Conservation (phyloP, 2,797 vertebrate species). For the Malurus leucopterus region DNA sequence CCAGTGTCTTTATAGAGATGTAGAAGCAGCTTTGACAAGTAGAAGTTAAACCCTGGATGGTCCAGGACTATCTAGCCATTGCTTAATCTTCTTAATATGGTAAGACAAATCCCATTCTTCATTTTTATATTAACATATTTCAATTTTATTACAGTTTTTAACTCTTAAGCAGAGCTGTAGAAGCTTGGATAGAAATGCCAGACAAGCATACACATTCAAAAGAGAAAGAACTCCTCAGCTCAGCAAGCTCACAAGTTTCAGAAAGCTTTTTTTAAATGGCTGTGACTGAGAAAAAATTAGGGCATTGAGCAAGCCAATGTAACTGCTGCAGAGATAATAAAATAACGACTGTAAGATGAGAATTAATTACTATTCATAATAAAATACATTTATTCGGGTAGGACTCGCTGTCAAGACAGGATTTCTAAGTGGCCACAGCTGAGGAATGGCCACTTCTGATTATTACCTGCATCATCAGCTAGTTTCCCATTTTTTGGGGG, state of each 20-base stretch:
- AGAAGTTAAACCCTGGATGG: slow-evolving; percentile 68
- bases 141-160: slow-evolving; percentile 73
- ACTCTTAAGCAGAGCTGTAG: slow-evolving; percentile 52
- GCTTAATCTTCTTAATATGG: slow-evolving; percentile 73
- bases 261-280: slow-evolving; percentile 48
- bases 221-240: slow-evolving; percentile 3
- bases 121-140: slow-evolving; percentile 73
- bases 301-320: slow-evolving; percentile 18
- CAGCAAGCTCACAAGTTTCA: slow-evolving; percentile 25
- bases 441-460: not conserved
- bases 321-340: slow-evolving; percentile 42
- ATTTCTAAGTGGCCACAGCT: not conserved
- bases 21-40: slow-evolving; percentile 58
- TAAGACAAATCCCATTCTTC: slow-evolving; percentile 74
- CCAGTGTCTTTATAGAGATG: slow-evolving; percentile 66
- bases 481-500: not conserved
- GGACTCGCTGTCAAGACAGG: not conserved
- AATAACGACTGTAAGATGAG: slow-evolving; percentile 28
- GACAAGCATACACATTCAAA: not conserved
- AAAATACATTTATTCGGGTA: slow-evolving; percentile 5
- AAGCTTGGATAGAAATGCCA: slow-evolving; percentile 46
- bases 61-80: slow-evolving; percentile 57
- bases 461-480: not conserved
- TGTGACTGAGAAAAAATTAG: slow-evolving; percentile 48
- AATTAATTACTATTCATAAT: slow-evolving; percentile 54